Conservation (phyloP, 2,797 vertebrate species). For the Natrix natrix region DNA sequence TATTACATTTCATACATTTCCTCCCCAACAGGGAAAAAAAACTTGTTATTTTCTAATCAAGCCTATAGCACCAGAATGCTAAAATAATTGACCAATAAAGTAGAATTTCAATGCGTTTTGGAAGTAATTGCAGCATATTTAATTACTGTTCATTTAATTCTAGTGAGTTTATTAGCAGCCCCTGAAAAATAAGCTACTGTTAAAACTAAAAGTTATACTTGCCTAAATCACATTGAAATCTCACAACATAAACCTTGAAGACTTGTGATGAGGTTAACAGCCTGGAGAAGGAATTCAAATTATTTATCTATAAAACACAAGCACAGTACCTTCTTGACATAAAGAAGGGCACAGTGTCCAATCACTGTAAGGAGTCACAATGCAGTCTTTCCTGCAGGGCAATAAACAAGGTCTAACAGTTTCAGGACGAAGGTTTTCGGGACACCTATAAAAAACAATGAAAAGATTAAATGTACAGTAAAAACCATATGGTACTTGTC, state of each 20-base stretch:
- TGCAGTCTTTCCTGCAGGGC: conserved; percentile 93
- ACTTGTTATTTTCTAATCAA: neutral
- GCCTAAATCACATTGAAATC: neutral
- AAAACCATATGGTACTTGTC: conserved; percentile 28
- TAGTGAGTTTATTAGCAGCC: neutral
- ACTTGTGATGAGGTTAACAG: neutral
- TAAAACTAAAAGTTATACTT: neutral
- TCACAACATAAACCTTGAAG: neutral
- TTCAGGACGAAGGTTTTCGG: conserved; percentile 89
- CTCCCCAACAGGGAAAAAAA: neutral
- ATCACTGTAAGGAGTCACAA: conserved; percentile 89
- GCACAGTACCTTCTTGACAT: conserved; percentile 84
- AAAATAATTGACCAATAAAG: neutral
- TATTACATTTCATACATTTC: neutral
- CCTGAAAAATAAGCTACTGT: neutral
- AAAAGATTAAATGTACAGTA: neutral
- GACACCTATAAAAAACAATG: conserved; percentile 79
- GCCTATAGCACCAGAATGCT: neutral
- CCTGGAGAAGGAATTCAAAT: neutral
- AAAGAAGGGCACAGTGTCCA: conserved; percentile 86
- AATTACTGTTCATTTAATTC: neutral
- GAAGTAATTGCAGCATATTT: neutral
- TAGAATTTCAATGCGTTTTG: neutral
- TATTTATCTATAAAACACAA: neutral
- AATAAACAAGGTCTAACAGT: conserved; percentile 88